Evolutionary conservation across 2,797 vertebrate species (phyloP).

Genomic region (Huso huso): DNA sequence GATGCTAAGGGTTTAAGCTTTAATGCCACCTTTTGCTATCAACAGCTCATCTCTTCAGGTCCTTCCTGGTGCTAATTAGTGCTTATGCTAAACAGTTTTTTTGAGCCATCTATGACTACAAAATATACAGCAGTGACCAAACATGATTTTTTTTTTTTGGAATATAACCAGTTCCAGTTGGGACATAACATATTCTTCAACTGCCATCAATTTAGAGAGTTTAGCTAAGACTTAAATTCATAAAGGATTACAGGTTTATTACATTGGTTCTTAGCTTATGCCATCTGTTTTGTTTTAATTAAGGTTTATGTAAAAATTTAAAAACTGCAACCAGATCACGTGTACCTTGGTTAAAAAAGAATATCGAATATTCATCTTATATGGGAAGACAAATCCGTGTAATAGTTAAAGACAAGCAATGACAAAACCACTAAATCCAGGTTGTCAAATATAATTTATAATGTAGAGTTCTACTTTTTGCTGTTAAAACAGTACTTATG

Average conservation of each 20-base stretch:
- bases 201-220: not conserved
- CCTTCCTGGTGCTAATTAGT: too few relatives aligned
- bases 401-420: conserved; percentile 91
- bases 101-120: too few relatives aligned
- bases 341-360: conserved; percentile 58
- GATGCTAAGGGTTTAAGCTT: too few relatives aligned
- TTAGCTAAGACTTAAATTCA: not conserved
- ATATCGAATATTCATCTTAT: conserved; percentile 64
- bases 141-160: too few relatives aligned
- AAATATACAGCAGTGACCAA: too few relatives aligned
- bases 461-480: conserved; percentile 68
- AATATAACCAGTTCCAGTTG: too few relatives aligned
- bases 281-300: conserved; percentile 60
- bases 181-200: not conserved
- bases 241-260: not conserved
- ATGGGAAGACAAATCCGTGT: conserved; percentile 78
- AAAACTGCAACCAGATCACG: conserved; percentile 58
- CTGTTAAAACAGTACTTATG: conserved; percentile 83
- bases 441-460: conserved; percentile 98
- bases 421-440: conserved; percentile 83
- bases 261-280: conserved; percentile 28
- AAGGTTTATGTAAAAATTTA: conserved; percentile 52
- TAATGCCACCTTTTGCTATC: too few relatives aligned
- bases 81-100: too few relatives aligned
- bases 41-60: too few relatives aligned